phyloP scores from a whole-genome alignment of 2,888 invertebrate genomes.

The Psylliodes chrysocephalus region DNA sequence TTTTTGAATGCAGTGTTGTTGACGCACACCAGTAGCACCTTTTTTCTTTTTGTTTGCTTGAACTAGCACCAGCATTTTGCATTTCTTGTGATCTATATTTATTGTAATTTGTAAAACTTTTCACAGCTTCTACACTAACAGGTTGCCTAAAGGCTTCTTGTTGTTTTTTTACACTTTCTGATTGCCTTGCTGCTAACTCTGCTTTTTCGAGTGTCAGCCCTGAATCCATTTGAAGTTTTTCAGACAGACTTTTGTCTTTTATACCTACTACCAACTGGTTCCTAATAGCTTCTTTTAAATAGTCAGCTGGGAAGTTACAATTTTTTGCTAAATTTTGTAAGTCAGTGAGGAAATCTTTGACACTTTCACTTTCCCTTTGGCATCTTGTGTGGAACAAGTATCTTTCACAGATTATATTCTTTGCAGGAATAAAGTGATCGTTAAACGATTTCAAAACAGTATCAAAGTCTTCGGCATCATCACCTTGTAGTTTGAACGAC shows the following conservation, averaged over 20 bases:
- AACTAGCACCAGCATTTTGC: background rate
- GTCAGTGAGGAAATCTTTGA: constrained; percentile 30
- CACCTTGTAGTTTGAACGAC: constrained; percentile 21
- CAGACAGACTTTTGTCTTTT: too few species aligned
- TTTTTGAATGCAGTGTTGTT: background rate
- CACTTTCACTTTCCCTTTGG: constrained; percentile 29
- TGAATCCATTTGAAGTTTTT: constrained; percentile 31
- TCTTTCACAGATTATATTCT: constrained; percentile 31
- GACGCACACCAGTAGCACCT: constrained; percentile 11
- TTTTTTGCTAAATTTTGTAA: constrained; percentile 26
- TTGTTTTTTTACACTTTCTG: background rate
- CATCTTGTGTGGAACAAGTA: constrained; percentile 29
- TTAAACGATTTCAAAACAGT: constrained; percentile 18
- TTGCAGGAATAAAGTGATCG: constrained; percentile 25
- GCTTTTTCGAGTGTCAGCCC: constrained; percentile 30
- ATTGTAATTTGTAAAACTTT: background rate
- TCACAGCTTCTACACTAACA: background rate
- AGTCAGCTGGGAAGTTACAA: constrained; percentile 26
- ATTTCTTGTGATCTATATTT: background rate
- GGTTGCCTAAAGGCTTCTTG: background rate
- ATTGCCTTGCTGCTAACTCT: background rate
- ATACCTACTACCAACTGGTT: constrained; percentile 37
- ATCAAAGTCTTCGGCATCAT: background rate
- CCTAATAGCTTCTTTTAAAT: constrained; percentile 29
- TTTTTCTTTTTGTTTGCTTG: background rate